These are phyloP conservation scores for Trichonephila clavipes DNA, from an alignment of 1,140 invertebrate genomes.

Conservation along the genomic window DNA sequence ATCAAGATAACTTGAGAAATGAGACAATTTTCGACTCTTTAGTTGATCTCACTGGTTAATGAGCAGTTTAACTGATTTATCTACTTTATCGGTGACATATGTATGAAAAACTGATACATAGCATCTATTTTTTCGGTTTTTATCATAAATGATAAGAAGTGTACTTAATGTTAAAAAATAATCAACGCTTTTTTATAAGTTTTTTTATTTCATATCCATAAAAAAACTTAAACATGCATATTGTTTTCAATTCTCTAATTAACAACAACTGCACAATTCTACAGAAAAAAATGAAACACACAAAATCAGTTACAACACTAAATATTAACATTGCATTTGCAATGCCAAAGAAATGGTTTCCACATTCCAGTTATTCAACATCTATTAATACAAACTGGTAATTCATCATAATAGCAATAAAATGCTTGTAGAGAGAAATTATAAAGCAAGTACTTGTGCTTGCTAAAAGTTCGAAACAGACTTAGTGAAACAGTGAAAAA, in stretches of 20 bases:
- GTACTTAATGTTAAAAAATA: background rate
- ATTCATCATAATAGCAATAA: background rate
- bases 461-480: constrained; percentile 15
- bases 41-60: too few relatives aligned
- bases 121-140: too few relatives aligned
- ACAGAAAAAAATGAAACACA: background rate
- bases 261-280: background rate
- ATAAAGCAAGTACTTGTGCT: constrained; percentile 14
- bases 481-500: constrained; percentile 16
- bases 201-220: constrained; percentile 40
- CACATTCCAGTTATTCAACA: background rate
- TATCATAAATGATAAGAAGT: too few relatives aligned
- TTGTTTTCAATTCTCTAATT: background rate
- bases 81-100: too few relatives aligned
- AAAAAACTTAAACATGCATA: constrained; percentile 31
- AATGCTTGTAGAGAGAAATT: background rate
- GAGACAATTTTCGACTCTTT: too few relatives aligned
- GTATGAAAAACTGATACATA: too few relatives aligned
- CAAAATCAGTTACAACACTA: background rate
- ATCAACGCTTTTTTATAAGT: background rate
- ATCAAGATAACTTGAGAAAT: too few relatives aligned
- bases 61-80: too few relatives aligned
- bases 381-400: background rate
- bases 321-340: background rate
- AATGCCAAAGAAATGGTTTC: background rate